Base-by-base conservation (phyloP, 2,113 vertebrate genomes). In the Hydrolagus affinis region DNA sequence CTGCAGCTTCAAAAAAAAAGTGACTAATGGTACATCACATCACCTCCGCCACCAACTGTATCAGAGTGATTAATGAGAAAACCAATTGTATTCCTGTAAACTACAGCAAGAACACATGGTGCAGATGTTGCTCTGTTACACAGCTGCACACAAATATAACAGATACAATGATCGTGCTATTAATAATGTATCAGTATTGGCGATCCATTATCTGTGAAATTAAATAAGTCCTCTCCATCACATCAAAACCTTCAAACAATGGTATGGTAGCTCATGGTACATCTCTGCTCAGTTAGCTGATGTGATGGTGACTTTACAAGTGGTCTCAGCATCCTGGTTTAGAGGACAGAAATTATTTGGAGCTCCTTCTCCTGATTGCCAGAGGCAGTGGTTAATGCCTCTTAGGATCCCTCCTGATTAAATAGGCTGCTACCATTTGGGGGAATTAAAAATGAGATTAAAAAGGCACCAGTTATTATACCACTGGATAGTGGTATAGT, bases 41-140 rank as follows among this genome's bases (percentile, higher is more conserved):
- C 78, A 68, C 60, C 6, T 44, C 44, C 62, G 32, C 28, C 78
- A 83, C 78, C 78, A 68, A 66, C 25, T 32, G 62, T 64, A 83
- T 28, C 62, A 32, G 8, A 68, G 25, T 83, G 78, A 83, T 83
- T 83, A 83, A 83, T 83, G 78, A 83, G 78, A 83, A 66, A 17
- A 62, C 25, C 62, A 83, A 66, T 83, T 83, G 78, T 83, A 83
- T 30, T 83, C 62, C 78, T 83, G 78, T 83, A 83, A 83, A 83
- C 62, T 66, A 66, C 66, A 66, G 62, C 60, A 83, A 80, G 62
- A 83, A 83, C 78, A 83, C 78, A 83, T 68, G 78, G 78, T 23
- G 30, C 78, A 83, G 62, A 83, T 83, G 62, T 80, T 80, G 9
- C 75, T 28, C 12, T 10, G 23, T 28, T 64, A 30, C 59, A 64